Base-by-base conservation (phyloP, 2,797 vertebrate species). In the Bufotes viridis region DNA sequence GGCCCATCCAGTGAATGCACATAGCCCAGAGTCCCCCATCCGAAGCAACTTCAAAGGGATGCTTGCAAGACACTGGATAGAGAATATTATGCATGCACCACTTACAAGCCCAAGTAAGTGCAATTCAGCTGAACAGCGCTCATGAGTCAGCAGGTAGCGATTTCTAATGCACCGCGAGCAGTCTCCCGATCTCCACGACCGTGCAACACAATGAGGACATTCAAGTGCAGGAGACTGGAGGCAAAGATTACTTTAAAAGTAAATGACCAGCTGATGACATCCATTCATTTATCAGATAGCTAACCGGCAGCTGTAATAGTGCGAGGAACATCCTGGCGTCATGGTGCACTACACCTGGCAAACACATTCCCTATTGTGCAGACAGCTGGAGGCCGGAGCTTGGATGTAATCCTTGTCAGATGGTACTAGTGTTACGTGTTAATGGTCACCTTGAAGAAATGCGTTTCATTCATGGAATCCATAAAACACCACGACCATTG, bases 61-160 rank as follows among this genome's bases (percentile, higher is more conserved):
- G 80, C 72, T 67, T 78, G 13, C 8, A 69, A 22, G 69, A 65
- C 34, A 86, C 65, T 82, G 84, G 65, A 78, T 22, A 70, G 49
- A 55, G 65, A 78, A 82, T 60, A 24, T 74, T 85, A 24, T 84
- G 76, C 74, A 55, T 80, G 74, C 63, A 11, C 61, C 86, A 61
- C 84, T 89, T 79, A 83, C 88, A 80, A 87, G 88, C 84, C 51
- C 0, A 22, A 86, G 84, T 86, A 89, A 81, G 24, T 82, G 60
- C 84, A 78, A 89, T 82, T 82, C 58, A 83, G 72, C 81, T 79
- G 72, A 72, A 24, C 63, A 5, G 26, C 12, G 49, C 29, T 78
- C 78, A 18, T 55, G 88, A 89, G 84, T 87, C 84, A 87, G 88
- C 84, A 83, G 74, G 63, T 42, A 80, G 24, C 14, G 15, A 57